Evolutionary conservation across 2,797 vertebrate species (phyloP).

Genomic region (Agapornis canus): DNA sequence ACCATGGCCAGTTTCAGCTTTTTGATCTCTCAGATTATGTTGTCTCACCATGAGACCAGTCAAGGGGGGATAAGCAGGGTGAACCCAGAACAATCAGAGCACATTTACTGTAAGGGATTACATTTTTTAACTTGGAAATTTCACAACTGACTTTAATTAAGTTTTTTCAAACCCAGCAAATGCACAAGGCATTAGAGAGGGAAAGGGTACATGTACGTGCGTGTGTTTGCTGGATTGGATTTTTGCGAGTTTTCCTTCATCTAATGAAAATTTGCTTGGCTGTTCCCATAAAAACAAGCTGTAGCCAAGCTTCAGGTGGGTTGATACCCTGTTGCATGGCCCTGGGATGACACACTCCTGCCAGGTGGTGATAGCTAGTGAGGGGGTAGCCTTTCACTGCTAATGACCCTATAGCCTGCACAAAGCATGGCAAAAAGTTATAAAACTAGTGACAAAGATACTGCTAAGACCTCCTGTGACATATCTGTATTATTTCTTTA

Average conservation of each 20-base stretch:
- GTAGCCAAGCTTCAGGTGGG: conserved; percentile 5
- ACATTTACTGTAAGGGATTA: conserved; percentile 17
- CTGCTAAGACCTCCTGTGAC: fast-evolving
- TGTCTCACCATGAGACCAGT: not conserved
- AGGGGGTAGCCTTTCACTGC: not conserved
- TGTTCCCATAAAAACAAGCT: not conserved
- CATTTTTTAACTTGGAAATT: conserved; percentile 23
- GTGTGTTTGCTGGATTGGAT: not conserved
- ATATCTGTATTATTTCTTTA: not conserved
- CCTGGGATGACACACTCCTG: fast-evolving
- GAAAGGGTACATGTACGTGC: fast-evolving
- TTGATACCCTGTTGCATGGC: fast-evolving
- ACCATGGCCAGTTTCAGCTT: not conserved
- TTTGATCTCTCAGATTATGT: conserved; percentile 30
- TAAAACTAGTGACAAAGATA: fast-evolving
- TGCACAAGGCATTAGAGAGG: not conserved
- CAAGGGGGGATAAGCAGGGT: not conserved
- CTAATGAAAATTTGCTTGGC: not conserved
- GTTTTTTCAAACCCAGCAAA: conserved; percentile 28
- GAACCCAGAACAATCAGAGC: conserved; percentile 31
- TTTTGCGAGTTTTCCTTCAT: not conserved
- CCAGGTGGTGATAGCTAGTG: not conserved
- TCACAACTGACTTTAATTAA: conserved; percentile 56
- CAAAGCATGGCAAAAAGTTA: not conserved
- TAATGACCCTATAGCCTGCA: not conserved